Conservation (phyloP, 2,888 invertebrate genomes). For the Chesias legatella region DNA sequence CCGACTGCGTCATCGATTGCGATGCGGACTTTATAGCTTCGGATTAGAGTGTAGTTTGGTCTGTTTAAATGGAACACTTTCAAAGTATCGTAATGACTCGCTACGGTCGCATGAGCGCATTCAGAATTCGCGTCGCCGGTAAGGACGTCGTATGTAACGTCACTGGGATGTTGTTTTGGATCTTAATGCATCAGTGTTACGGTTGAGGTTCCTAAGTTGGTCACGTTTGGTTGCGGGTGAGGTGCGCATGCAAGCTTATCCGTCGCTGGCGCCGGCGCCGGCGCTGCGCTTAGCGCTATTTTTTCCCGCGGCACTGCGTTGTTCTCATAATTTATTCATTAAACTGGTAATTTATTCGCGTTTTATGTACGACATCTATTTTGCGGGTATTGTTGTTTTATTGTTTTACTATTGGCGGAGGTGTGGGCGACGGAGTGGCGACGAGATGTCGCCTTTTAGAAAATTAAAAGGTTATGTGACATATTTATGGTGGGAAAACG, state of each 20-base stretch:
- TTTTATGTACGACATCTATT: constrained; percentile 57
- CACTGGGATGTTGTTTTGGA: constrained; percentile 27
- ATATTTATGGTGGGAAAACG: constrained; percentile 45
- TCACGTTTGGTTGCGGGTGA: constrained; percentile 39
- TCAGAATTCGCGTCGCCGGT: constrained; percentile 46
- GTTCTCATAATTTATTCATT: constrained; percentile 75
- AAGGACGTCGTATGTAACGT: constrained; percentile 46
- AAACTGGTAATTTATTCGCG: constrained; percentile 66
- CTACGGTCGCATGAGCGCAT: constrained; percentile 78
- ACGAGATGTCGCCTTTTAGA: constrained; percentile 33
- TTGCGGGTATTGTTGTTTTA: constrained; percentile 58
- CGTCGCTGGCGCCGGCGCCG: constrained; percentile 64
- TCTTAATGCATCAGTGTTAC: constrained; percentile 36
- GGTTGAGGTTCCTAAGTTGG: constrained; percentile 37
- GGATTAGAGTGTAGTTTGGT: constrained; percentile 59
- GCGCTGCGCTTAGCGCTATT: constrained; percentile 73
- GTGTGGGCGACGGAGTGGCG: constrained; percentile 42
- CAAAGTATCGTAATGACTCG: constrained; percentile 73
- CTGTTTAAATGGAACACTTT: constrained; percentile 57
- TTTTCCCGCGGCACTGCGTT: constrained; percentile 66
- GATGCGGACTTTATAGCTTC: constrained; percentile 52
- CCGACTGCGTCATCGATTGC: constrained; percentile 36
- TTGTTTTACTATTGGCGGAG: constrained; percentile 44
- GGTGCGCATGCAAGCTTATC: constrained; percentile 62
- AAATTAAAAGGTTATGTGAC: constrained; percentile 57